Evolutionary conservation across 2,888 invertebrate genomes (phyloP).

Genomic region (Priocnemis perturbator): DNA sequence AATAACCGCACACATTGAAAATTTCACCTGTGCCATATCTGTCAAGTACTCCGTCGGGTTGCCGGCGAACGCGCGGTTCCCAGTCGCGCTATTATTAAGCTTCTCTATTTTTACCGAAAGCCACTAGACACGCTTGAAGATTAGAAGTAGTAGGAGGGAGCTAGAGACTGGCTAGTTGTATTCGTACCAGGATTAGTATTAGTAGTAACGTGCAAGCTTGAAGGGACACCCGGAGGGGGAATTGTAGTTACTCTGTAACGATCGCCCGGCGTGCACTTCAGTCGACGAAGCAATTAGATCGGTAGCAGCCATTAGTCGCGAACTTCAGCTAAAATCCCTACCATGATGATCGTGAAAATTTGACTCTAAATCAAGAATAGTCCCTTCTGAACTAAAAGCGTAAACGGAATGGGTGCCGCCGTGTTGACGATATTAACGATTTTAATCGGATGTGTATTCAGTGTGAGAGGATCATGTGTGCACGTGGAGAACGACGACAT

Average conservation of each 20-base stretch:
- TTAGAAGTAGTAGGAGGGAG: constrained; percentile 58
- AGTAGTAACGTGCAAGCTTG: constrained; percentile 30
- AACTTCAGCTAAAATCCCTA: constrained; percentile 40
- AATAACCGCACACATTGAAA: no score
- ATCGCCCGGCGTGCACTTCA: constrained; percentile 64
- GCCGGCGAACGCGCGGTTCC: constrained; percentile 40
- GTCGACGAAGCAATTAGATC: constrained; percentile 60
- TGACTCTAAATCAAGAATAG: constrained; percentile 9
- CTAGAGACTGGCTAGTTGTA: constrained; percentile 37
- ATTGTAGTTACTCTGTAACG: constrained; percentile 71
- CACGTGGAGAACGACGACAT: constrained; percentile 61
- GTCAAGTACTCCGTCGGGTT: constrained; percentile 36
- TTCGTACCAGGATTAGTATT: constrained; percentile 20
- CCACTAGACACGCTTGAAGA: constrained; percentile 62
- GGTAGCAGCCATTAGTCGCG: constrained; percentile 28
- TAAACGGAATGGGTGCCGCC: constrained; percentile 8
- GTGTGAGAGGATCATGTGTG: constrained; percentile 51
- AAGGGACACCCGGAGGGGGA: constrained; percentile 53
- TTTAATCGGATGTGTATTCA: constrained; percentile 38
- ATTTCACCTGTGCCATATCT: neutral
- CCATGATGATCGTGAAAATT: constrained; percentile 30
- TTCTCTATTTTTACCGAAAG: constrained; percentile 69
- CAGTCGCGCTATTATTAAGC: constrained; percentile 60
- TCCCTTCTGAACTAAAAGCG: neutral
- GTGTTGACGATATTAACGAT: constrained; percentile 32